These are phyloP conservation scores for Baryphthengus martii DNA, from an alignment of 2,113 vertebrate species.

Conservation along the genomic window DNA sequence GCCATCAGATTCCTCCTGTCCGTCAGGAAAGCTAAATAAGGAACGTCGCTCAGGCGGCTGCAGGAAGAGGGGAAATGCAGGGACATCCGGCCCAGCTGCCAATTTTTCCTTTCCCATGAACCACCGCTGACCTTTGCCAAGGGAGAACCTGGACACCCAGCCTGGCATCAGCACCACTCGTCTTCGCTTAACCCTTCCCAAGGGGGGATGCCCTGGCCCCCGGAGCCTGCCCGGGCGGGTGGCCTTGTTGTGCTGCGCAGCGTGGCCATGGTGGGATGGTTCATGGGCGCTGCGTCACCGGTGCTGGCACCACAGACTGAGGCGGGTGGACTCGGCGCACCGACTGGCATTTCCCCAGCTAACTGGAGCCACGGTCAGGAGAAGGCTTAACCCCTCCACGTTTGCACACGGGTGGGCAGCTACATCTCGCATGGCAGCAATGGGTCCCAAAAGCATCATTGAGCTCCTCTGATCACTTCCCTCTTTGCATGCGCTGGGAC, in stretches of 20 bases:
- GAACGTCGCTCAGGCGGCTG: constrained; percentile 71
- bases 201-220: neutral
- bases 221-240: accelerated
- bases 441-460: accelerated
- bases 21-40: constrained; percentile 82
- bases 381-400: neutral
- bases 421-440: neutral
- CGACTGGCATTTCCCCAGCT: neutral
- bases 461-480: neutral
- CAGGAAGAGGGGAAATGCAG: constrained; percentile 83
- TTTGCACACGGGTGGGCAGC: accelerated
- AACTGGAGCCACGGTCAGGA: neutral
- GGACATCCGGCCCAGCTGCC: constrained; percentile 87
- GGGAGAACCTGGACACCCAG: constrained; percentile 60
- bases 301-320: accelerated
- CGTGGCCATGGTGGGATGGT: accelerated
- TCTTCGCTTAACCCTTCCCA: constrained; percentile 40
- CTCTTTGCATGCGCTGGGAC: neutral
- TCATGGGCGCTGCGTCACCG: accelerated
- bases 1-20: constrained; percentile 77
- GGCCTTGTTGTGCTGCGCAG: accelerated
- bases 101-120: constrained; percentile 91
- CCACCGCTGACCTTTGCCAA: constrained; percentile 80
- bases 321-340: accelerated
- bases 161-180: constrained; percentile 46